Evolutionary conservation across 2,797 vertebrate genomes (phyloP).

Genomic region (Anolis apletophallus): DNA sequence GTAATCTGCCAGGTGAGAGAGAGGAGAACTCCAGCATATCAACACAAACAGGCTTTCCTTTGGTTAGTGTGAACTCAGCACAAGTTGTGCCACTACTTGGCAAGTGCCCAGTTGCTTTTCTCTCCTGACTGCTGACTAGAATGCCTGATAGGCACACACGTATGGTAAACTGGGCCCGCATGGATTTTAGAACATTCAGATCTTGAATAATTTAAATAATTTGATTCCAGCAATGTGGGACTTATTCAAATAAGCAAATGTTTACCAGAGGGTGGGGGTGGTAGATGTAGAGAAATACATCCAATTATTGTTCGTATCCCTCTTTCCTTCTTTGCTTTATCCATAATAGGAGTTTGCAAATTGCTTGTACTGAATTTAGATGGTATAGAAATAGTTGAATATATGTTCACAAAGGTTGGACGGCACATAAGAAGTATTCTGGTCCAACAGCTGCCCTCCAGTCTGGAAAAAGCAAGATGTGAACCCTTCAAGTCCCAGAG

Average conservation of each 20-base stretch:
- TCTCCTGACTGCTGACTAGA: constrained; percentile 66
- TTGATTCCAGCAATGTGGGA: constrained; percentile 61
- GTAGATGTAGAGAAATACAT: constrained; percentile 21
- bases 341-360: not conserved
- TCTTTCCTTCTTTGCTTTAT: not conserved
- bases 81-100: constrained; percentile 58
- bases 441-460: not conserved
- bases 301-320: not conserved
- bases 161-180: constrained; percentile 63
- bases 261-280: constrained; percentile 43
- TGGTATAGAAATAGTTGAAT: not conserved
- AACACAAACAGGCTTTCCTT: constrained; percentile 52
- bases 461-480: not conserved
- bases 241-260: constrained; percentile 70
- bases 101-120: constrained; percentile 60
- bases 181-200: constrained; percentile 73
- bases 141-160: constrained; percentile 70
- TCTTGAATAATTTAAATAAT: constrained; percentile 78
- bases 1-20: not conserved
- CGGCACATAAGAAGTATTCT: not conserved
- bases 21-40: constrained; percentile 43
- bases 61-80: constrained; percentile 58
- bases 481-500: not conserved
- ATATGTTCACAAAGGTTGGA: not conserved
- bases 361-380: not conserved